Conservation (phyloP, 92 coral and sea anemone genomes). For the Zoanthus sociatus region DNA sequence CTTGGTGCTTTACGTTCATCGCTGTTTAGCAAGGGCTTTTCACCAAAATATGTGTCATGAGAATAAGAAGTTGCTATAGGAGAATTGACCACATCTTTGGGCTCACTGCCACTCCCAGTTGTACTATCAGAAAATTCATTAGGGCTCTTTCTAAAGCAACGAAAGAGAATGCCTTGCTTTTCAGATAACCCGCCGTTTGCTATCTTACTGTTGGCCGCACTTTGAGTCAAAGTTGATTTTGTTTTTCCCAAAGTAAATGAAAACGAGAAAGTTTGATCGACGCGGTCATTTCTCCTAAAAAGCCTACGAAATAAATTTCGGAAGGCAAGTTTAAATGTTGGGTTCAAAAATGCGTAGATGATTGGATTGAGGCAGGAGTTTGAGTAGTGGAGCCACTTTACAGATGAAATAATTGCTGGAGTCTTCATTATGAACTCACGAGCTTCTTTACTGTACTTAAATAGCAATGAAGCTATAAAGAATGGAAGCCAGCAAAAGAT, state of each 20-base stretch:
- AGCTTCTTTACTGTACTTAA: constrained; percentile 68
- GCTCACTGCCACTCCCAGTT: constrained; percentile 40
- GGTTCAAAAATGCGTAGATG: constrained; percentile 94
- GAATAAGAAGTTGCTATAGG: neutral
- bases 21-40: neutral
- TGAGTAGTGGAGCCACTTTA: constrained; percentile 94
- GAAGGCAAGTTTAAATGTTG: constrained; percentile 91
- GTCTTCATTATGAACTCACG: constrained; percentile 28
- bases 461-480: constrained; percentile 75
- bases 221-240: constrained; percentile 7
- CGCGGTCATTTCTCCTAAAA: constrained; percentile 25
- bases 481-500: constrained; percentile 95
- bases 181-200: constrained; percentile 18
- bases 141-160: neutral
- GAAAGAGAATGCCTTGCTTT: constrained; percentile 8
- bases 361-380: constrained; percentile 98
- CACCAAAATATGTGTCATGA: neutral
- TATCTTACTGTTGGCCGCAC: neutral
- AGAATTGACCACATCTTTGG: neutral
- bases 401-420: constrained; percentile 80
- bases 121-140: constrained; percentile 25
- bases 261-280: constrained; percentile 55
- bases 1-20: neutral
- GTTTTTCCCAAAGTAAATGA: constrained; percentile 48
- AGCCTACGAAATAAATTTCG: constrained; percentile 71